Evolutionary conservation across 2,797 vertebrate genomes (phyloP).

Genomic region (Lepus townsendii): DNA sequence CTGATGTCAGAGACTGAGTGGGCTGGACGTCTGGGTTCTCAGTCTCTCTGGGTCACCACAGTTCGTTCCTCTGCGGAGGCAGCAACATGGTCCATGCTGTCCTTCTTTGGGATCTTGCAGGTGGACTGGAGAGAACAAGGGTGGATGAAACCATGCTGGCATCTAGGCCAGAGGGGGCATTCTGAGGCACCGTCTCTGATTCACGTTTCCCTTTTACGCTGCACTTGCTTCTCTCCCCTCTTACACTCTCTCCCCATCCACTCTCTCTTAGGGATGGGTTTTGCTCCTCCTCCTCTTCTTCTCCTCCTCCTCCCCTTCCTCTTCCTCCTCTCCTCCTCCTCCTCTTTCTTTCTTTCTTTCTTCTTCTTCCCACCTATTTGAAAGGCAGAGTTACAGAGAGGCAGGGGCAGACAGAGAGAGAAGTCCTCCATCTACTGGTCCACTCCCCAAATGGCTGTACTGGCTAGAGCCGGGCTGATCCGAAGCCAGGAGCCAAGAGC

Average conservation of each 20-base stretch:
- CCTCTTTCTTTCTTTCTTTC: too few species aligned
- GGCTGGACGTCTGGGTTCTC: not conserved
- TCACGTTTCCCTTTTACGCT: constrained; percentile 10
- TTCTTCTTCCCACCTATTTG: too few species aligned
- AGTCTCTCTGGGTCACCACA: not conserved
- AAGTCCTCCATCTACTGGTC: too few species aligned
- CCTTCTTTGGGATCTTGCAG: not conserved
- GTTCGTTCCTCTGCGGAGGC: not conserved
- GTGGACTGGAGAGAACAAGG: not conserved
- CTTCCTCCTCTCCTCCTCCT: too few species aligned
- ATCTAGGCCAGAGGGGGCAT: not conserved
- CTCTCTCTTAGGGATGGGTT: not conserved
- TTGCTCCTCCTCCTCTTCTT: not conserved
- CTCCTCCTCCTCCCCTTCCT: too few species aligned
- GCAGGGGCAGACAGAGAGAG: too few species aligned
- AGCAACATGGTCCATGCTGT: not conserved
- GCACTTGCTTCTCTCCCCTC: not conserved
- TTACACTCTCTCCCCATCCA: too few species aligned
- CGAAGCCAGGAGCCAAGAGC: too few species aligned
- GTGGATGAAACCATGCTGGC: not conserved
- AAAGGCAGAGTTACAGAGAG: too few species aligned
- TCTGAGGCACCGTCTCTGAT: not conserved
- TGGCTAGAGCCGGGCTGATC: too few species aligned
- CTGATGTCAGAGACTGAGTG: not conserved
- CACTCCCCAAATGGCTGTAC: too few species aligned